Evolutionary conservation across 2,797 vertebrate genomes (phyloP).

Genomic region (Miichthys miiuy): DNA sequence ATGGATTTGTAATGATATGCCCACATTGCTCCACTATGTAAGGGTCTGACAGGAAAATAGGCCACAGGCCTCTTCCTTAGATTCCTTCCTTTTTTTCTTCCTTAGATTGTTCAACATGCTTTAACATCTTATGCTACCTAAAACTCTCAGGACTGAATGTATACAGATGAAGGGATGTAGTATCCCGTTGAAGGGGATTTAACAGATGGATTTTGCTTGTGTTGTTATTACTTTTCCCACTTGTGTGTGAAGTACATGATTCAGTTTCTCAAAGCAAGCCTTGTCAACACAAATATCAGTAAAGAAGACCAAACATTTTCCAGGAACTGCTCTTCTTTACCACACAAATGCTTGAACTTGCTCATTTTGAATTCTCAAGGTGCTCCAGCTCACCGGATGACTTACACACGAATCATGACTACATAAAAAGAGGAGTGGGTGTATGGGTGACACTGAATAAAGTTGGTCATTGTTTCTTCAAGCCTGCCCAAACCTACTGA

Average conservation of each 20-base stretch:
- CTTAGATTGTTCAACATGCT: slow-evolving; percentile 39
- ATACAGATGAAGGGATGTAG: background rate
- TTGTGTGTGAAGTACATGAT: background rate
- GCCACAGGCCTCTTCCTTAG: slow-evolving; percentile 1
- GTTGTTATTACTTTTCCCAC: background rate
- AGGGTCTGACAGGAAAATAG: slow-evolving; percentile 31
- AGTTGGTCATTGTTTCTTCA: background rate
- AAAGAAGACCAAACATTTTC: slow-evolving; percentile 1
- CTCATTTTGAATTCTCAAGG: slow-evolving; percentile 19
- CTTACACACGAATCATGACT: slow-evolving; percentile 39
- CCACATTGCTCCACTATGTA: slow-evolving; percentile 5
- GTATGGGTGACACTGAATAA: background rate
- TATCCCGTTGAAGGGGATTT: background rate
- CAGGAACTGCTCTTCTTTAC: slow-evolving; percentile 3
- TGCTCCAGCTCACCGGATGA: slow-evolving; percentile 22
- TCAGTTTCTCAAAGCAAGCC: background rate
- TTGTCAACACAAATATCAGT: background rate
- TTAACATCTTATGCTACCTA: background rate
- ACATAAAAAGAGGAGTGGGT: slow-evolving; percentile 6
- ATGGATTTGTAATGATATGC: slow-evolving; percentile 35
- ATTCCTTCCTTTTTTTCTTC: slow-evolving; percentile 35
- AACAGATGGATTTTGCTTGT: background rate
- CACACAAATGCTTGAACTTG: background rate
- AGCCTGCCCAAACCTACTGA: background rate
- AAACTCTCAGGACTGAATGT: background rate